Percentiles rank a stretch among this genome's conserved stretches.
These are phyloP conservation scores for Colistium nudipinnis DNA, from an alignment of 2,113 vertebrate species.

Conservation along the genomic window DNA sequence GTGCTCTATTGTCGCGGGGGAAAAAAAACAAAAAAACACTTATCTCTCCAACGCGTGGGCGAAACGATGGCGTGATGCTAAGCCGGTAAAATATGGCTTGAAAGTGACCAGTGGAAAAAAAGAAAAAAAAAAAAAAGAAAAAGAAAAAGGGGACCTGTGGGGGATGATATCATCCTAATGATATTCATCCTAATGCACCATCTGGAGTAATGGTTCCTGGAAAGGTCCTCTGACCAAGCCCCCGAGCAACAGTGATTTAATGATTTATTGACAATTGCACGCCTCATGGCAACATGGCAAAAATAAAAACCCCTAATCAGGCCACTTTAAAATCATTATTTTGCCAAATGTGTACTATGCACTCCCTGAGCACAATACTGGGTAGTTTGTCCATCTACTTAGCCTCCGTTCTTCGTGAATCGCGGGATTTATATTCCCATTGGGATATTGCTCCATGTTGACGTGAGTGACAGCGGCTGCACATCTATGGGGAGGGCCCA, in stretches of 20 bases:
- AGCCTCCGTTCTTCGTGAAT: not conserved
- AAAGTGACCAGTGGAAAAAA: too few species aligned
- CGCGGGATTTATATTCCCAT: not conserved
- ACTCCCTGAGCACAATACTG: not conserved
- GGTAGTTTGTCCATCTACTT: not conserved
- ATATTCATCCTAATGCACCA: conserved; percentile 71
- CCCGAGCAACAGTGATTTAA: conserved; percentile 58
- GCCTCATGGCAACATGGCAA: conserved; percentile 36
- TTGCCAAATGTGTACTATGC: conserved; percentile 7
- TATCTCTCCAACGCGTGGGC: too few species aligned
- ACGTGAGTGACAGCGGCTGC: not conserved
- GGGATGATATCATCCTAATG: conserved; percentile 71
- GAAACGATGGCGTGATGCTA: conserved; percentile 19
- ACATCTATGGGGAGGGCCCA: not conserved
- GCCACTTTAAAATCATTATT: conserved; percentile 44
- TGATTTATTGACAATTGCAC: conserved; percentile 69
- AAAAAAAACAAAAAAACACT: conserved; percentile 2
- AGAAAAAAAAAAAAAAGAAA: too few species aligned
- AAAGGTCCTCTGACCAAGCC: conserved; percentile 66
- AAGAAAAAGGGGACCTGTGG: conserved; percentile 51
- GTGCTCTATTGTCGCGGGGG: not conserved
- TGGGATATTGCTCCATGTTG: not conserved
- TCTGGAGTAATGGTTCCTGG: conserved; percentile 74
- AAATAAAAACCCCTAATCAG: conserved; percentile 60
- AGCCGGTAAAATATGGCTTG: conserved; percentile 48